Conservation (phyloP, 1,140 invertebrate species). For the Magallana angulata region DNA sequence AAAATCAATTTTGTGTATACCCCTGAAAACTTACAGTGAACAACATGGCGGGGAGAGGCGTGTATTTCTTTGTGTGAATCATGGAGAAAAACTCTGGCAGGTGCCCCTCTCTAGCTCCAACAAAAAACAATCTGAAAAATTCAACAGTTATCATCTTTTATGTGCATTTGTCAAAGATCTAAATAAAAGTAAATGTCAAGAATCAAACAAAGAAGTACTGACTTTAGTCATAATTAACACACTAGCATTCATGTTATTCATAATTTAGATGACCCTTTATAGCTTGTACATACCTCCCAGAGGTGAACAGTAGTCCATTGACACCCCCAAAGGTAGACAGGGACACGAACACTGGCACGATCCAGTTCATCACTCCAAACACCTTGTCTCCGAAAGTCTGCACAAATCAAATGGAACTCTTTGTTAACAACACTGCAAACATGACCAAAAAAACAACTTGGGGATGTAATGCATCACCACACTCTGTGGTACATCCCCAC, state of each 20-base stretch:
- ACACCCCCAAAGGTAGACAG: constrained; percentile 98
- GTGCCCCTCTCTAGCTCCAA: constrained; percentile 96
- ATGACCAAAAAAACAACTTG: no score
- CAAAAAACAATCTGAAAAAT: constrained; percentile 91
- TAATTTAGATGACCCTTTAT: no score
- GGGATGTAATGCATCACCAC: not conserved
- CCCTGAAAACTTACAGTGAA: constrained; percentile 87
- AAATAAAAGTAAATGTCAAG: no score
- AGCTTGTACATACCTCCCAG: constrained; percentile 83
- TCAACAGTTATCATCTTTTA: no score
- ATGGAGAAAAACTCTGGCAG: constrained; percentile 97
- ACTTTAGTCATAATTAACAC: no score
- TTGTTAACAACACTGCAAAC: no score
- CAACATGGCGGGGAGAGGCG: constrained; percentile 95
- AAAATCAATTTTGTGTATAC: no score
- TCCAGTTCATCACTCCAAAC: constrained; percentile 95
- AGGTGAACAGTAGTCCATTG: constrained; percentile 97
- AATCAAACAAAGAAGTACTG: no score
- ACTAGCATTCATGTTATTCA: no score
- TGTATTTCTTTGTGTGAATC: constrained; percentile 92
- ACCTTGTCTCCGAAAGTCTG: constrained; percentile 92
- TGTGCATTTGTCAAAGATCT: no score
- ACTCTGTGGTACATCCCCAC: not conserved
- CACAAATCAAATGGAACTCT: no score
- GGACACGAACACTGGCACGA: constrained; percentile 98